phyloP scores from a whole-genome alignment of 2,888 invertebrate species.

The Gandaritis pyraliata region DNA sequence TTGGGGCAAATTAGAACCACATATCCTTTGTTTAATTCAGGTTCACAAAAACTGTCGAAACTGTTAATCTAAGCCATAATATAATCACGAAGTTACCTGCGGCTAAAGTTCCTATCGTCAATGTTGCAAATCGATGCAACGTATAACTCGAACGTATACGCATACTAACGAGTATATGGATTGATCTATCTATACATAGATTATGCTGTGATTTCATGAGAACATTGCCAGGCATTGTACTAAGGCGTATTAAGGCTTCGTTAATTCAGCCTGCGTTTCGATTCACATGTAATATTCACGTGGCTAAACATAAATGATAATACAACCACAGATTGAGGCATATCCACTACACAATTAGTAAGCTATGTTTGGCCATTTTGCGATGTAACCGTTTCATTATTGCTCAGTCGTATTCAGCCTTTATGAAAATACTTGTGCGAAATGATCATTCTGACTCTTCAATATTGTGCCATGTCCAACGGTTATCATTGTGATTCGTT shows the following conservation, averaged over 20 bases:
- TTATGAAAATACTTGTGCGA: neutral
- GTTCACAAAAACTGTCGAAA: no score
- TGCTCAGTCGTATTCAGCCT: slow-evolving; percentile 6
- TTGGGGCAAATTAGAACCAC: no score
- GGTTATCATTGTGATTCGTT: neutral
- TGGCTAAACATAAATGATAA: slow-evolving; percentile 27
- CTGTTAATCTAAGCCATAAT: no score
- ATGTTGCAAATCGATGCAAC: no score
- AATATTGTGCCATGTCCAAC: neutral
- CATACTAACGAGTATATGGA: neutral
- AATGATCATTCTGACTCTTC: neutral
- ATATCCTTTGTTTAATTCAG: no score
- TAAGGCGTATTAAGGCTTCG: slow-evolving; percentile 33
- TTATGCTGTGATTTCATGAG: slow-evolving; percentile 22
- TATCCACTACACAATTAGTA: slow-evolving; percentile 11
- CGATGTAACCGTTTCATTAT: slow-evolving; percentile 21
- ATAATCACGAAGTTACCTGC: no score
- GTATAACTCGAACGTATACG: no score
- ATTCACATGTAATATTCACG: slow-evolving; percentile 35
- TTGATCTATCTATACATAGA: slow-evolving; percentile 8
- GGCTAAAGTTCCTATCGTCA: no score
- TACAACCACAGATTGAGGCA: slow-evolving; percentile 13
- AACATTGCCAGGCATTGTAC: slow-evolving; percentile 37
- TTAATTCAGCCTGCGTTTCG: slow-evolving; percentile 39
- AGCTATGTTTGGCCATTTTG: slow-evolving; percentile 11